Percentiles rank a stretch among this genome's conserved stretches.
Evolutionary conservation across 2,888 invertebrate species (phyloP).

Genomic region (Choreutis nemorana): DNA sequence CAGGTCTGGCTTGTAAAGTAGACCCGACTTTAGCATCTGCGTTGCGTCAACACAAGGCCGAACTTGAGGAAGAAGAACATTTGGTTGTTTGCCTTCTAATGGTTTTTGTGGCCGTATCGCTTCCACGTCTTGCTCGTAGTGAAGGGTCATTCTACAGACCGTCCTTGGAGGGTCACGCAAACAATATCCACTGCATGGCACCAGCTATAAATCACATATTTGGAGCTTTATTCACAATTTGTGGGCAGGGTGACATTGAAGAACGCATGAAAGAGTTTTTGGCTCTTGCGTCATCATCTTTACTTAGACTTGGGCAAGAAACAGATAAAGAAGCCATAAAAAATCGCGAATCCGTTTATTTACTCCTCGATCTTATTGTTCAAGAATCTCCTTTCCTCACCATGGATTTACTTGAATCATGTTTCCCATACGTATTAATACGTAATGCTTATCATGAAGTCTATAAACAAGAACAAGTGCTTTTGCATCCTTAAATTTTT

Average conservation of each 20-base stretch:
- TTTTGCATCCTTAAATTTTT: constrained; percentile 46
- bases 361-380: constrained; percentile 95
- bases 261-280: constrained; percentile 97
- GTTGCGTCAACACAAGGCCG: constrained; percentile 86
- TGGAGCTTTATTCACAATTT: constrained; percentile 95
- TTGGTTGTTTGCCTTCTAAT: constrained; percentile 92
- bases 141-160: constrained; percentile 91
- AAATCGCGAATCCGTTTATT: constrained; percentile 96
- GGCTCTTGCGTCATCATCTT: constrained; percentile 92
- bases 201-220: constrained; percentile 95
- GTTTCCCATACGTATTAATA: constrained; percentile 98
- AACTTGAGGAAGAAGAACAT: constrained; percentile 92
- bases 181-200: constrained; percentile 99
- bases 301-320: constrained; percentile 93
- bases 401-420: constrained; percentile 98
- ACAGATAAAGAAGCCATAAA: constrained; percentile 92
- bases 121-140: constrained; percentile 91
- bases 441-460: constrained; percentile 98
- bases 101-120: constrained; percentile 98
- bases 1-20: constrained; percentile 92
- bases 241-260: constrained; percentile 95
- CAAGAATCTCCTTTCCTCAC: constrained; percentile 98
- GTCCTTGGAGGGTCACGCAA: constrained; percentile 92
- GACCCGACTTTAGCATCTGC: constrained; percentile 95
- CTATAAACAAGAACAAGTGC: constrained; percentile 85